Conservation (phyloP, 1,140 invertebrate genomes). For the Nebria ingens region DNA sequence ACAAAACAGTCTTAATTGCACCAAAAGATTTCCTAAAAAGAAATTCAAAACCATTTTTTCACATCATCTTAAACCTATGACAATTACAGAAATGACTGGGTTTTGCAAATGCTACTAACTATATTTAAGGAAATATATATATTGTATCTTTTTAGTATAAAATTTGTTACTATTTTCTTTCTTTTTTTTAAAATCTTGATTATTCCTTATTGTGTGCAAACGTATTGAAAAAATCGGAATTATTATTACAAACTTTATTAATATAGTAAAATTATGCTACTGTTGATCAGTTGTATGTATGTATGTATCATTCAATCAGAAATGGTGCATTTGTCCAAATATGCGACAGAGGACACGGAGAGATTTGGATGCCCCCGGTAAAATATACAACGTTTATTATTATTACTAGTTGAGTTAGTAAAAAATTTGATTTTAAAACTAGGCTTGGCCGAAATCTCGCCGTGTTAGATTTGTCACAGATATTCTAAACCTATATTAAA, state of each 20-base stretch:
- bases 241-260: slow-evolving; percentile 4
- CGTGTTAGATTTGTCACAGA: no score
- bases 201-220: slow-evolving; percentile 3
- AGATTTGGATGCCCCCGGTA: no score
- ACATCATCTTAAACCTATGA: not conserved
- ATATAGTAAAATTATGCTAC: not conserved
- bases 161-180: no score
- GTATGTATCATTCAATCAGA: no score
- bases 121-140: slow-evolving; percentile 8
- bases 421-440: no score
- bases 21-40: no score
- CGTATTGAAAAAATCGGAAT: slow-evolving; percentile 8
- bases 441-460: no score
- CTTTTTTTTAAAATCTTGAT: no score
- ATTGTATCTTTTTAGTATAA: slow-evolving; percentile 9
- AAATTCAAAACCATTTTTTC: not conserved
- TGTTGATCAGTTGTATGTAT: not conserved
- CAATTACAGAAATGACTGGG: slow-evolving; percentile 2
- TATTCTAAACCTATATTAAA: not conserved
- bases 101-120: slow-evolving; percentile 6
- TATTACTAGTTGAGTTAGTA: no score
- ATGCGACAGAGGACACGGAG: no score
- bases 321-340: no score
- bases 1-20: slow-evolving; percentile 8
- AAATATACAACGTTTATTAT: no score